Percentiles rank a stretch among this genome's conserved stretches.
Evolutionary conservation across 2,113 vertebrate species (phyloP).

Genomic region (Labeo catla): DNA sequence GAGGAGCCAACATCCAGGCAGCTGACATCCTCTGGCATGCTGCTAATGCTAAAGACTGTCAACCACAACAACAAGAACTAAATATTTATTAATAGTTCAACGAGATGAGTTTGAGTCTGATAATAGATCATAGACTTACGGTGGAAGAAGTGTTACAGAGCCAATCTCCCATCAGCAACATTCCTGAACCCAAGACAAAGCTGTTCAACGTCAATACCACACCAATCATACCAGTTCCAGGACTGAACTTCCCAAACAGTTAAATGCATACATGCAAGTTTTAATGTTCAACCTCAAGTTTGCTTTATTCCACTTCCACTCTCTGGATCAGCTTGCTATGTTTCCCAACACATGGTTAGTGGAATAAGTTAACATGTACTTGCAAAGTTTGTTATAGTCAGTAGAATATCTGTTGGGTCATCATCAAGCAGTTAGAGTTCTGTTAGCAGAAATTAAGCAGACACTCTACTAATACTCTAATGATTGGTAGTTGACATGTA

Average conservation of each 20-base stretch:
- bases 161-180: conserved; percentile 8
- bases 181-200: neutral
- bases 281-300: neutral
- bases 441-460: no score
- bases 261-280: neutral
- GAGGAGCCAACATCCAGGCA: conserved; percentile 17
- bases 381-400: no score
- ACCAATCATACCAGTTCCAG: neutral
- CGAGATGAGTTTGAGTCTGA: neutral
- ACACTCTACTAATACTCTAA: no score
- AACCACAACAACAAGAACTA: neutral
- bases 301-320: no score
- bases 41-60: neutral
- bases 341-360: no score
- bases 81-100: neutral
- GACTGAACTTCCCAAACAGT: neutral
- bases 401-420: no score
- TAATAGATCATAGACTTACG: neutral
- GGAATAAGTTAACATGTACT: no score
- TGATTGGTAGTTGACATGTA: no score
- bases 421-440: no score
- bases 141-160: neutral
- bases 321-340: no score
- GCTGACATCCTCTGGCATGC: neutral
- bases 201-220: neutral